A percentile compares a stretch with the other conserved stretches of the same genome.
These are phyloP conservation scores for Eulithis testata DNA, from an alignment of 2,888 invertebrate genomes.

Conservation along the genomic window DNA sequence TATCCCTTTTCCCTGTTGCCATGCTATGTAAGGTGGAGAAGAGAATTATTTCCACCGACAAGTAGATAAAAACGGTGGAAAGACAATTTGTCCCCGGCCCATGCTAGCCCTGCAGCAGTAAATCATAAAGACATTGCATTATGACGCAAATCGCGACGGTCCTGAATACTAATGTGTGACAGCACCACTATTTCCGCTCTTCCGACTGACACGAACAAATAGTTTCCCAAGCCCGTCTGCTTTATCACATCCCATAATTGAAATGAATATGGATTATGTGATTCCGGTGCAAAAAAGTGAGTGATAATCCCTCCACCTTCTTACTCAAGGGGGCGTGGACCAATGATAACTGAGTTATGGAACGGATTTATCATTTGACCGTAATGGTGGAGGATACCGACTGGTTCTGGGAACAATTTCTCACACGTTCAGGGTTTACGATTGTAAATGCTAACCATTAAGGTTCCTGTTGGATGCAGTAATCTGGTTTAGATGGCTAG, in stretches of 20 bases:
- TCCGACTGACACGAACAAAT: conserved; percentile 37
- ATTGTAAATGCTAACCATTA: neutral
- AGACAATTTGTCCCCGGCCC: too few relatives aligned
- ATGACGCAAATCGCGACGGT: conserved; percentile 38
- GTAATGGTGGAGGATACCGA: conserved; percentile 11
- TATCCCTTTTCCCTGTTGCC: too few relatives aligned
- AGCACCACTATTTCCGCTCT: conserved; percentile 39
- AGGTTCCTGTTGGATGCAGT: neutral
- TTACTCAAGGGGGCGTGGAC: conserved; percentile 20
- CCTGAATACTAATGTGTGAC: conserved; percentile 43
- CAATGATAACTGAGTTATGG: conserved; percentile 15
- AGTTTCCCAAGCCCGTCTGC: conserved; percentile 37
- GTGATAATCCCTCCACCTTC: conserved; percentile 21
- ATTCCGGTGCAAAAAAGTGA: conserved; percentile 23
- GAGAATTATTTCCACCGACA: too few relatives aligned
- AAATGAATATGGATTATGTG: conserved; percentile 39
- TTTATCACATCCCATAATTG: conserved; percentile 39
- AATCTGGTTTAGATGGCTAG: neutral
- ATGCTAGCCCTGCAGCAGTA: too few relatives aligned
- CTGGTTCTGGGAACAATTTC: conserved; percentile 7
- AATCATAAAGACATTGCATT: conserved; percentile 40
- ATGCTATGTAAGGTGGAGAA: too few relatives aligned
- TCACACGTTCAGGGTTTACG: neutral
- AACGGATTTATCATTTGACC: conserved; percentile 12
- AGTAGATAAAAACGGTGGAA: too few relatives aligned